These are phyloP conservation scores for Fregetta grallaria DNA, from an alignment of 2,113 vertebrate species.

Conservation along the genomic window DNA sequence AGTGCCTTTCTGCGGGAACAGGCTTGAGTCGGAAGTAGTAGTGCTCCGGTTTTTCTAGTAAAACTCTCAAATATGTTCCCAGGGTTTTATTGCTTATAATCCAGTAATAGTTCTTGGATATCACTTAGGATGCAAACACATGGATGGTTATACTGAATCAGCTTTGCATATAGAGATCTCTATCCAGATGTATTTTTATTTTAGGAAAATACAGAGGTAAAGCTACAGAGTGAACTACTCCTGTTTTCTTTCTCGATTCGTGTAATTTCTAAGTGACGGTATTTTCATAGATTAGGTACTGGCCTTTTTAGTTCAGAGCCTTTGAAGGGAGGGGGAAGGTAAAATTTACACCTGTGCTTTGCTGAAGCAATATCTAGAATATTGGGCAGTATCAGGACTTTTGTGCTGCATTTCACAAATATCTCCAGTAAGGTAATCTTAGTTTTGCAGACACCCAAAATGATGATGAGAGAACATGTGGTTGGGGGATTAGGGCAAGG, in stretches of 20 bases:
- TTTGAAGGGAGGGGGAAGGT: neutral
- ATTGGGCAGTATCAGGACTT: neutral
- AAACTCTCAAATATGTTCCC: neutral
- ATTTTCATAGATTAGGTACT: neutral
- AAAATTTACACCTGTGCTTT: rapidly evolving
- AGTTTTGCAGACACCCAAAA: neutral
- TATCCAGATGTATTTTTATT: neutral
- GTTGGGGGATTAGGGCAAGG: neutral
- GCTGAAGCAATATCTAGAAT: neutral
- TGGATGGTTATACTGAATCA: neutral
- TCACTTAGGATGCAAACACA: neutral
- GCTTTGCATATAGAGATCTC: neutral
- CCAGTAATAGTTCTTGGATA: neutral
- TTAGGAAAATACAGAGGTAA: neutral
- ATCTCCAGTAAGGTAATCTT: neutral
- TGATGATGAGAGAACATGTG: neutral
- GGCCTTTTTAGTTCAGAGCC: neutral
- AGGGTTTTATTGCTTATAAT: neutral
- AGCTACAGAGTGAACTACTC: neutral
- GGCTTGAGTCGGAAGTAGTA: neutral
- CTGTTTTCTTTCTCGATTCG: neutral
- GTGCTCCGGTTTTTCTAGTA: neutral
- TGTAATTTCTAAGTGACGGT: neutral
- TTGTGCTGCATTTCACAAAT: neutral
- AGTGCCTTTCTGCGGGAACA: neutral